phyloP scores from a whole-genome alignment of 2,113 vertebrate genomes.

The Nipponia nippon region DNA sequence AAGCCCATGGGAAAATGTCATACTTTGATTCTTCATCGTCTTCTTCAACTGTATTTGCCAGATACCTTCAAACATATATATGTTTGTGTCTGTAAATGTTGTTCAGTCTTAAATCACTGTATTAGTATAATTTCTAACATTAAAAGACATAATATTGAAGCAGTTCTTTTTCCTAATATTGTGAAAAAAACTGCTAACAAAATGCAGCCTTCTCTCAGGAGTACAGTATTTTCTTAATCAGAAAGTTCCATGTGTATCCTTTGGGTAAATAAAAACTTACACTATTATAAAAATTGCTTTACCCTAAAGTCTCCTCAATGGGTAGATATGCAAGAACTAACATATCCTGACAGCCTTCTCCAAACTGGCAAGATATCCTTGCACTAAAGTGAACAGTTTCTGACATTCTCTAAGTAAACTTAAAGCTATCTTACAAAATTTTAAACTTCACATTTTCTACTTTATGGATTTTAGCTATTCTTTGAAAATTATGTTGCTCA shows the following conservation, averaged over 20 bases:
- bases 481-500: fast-evolving
- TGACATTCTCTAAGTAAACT: background rate
- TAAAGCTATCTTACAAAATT: background rate
- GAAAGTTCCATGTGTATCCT: background rate
- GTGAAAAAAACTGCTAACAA: background rate
- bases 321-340: background rate
- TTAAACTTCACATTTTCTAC: background rate
- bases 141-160: background rate
- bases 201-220: background rate
- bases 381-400: background rate
- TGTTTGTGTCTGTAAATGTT: background rate
- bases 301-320: background rate
- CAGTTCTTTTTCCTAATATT: background rate
- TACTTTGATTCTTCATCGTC: constrained; percentile 92
- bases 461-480: background rate
- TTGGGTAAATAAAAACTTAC: background rate
- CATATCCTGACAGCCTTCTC: background rate
- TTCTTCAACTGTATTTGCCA: constrained; percentile 98
- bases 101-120: background rate
- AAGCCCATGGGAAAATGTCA: constrained; percentile 96
- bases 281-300: background rate
- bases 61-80: constrained; percentile 80
- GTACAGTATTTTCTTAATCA: background rate
- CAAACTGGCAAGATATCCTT: background rate
- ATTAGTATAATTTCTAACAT: background rate